Evolutionary conservation across 2,888 invertebrate genomes (phyloP).

Genomic region (Caenorhabditis sp.): DNA sequence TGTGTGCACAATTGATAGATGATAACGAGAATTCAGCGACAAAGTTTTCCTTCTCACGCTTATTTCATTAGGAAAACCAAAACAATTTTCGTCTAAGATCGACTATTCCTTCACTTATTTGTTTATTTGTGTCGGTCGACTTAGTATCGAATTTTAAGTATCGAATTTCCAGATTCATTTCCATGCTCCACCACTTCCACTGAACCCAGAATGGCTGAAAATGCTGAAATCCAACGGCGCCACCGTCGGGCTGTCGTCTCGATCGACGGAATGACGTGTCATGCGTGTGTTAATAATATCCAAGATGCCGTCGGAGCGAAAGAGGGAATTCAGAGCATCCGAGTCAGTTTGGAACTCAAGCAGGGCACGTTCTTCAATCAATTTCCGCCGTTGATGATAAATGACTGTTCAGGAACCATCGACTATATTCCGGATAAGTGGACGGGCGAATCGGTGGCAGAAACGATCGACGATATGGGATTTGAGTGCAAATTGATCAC

Average conservation of each 20-base stretch:
- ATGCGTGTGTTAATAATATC: constrained; percentile 90
- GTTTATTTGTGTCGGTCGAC: not conserved
- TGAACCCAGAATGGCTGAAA: not conserved
- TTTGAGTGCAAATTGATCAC: constrained; percentile 77
- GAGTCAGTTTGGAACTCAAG: constrained; percentile 45
- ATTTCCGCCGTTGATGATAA: not conserved
- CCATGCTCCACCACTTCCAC: no score
- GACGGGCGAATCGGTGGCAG: constrained; percentile 76
- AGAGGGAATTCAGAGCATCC: constrained; percentile 82
- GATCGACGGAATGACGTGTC: constrained; percentile 89
- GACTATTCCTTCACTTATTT: no score
- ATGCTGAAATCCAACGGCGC: not conserved
- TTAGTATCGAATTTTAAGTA: no score
- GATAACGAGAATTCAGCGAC: not conserved
- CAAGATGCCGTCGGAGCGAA: constrained; percentile 83
- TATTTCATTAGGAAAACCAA: no score
- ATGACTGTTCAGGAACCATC: constrained; percentile 66
- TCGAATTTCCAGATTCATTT: no score
- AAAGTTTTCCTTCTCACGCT: no score
- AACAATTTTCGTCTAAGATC: no score
- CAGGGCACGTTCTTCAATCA: constrained; percentile 3
- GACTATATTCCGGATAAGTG: constrained; percentile 77
- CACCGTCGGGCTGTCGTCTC: constrained; percentile 37
- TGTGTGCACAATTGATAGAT: no score
- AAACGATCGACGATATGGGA: constrained; percentile 81